Base-by-base conservation (phyloP, 2,113 vertebrate genomes). In the Tupaia chinensis region DNA sequence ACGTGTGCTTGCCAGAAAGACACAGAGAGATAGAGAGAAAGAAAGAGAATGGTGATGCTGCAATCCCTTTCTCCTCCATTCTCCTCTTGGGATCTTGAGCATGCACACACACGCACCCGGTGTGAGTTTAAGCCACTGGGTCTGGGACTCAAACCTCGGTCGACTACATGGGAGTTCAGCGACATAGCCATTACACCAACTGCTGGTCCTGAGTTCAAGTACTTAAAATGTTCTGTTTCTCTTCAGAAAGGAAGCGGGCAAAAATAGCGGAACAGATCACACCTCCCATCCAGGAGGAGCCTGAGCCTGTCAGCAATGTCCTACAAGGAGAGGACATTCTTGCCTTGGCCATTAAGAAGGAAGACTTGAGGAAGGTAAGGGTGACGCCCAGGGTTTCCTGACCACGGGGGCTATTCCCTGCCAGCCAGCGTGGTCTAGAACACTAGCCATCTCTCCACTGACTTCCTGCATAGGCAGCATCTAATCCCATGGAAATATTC, bases 291-390 rank as follows among this genome's bases (percentile, higher is more conserved):
- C 85, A 80, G 96, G 97, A 99, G 73, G 98, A 99, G 58, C 96
- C 97, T 0, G 95, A 98, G 10, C 82, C 97, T 0, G 32, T 96
- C 76, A 97, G 95, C 0, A 82, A 65, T 77, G 89, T 98, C 27
- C 95, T 99, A 3, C 98, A 97, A 91, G 98, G 95, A 84, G 98
- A 98, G 29, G 98, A 99, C 85, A 98, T 99, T 92, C 98, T 98
- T 93, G 97, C 97, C 1, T 97, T 99, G 94, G 98, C 98, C 85
- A 98, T 99, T 94, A 98, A 97, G 63, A 63, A 87, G 58, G 98
- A 98, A 65, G 98, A 99, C 63, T 95, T 99, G 76, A 78, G 98
- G 80, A 99, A 99, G 98, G 99, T 99, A 97, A 56, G 96, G 94
- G 25, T 25, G 32, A 12, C 3, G 22, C 0, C n/a, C 16, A 61